phyloP scores from a whole-genome alignment of 2,888 invertebrate species.

The Heliconius cydno region DNA sequence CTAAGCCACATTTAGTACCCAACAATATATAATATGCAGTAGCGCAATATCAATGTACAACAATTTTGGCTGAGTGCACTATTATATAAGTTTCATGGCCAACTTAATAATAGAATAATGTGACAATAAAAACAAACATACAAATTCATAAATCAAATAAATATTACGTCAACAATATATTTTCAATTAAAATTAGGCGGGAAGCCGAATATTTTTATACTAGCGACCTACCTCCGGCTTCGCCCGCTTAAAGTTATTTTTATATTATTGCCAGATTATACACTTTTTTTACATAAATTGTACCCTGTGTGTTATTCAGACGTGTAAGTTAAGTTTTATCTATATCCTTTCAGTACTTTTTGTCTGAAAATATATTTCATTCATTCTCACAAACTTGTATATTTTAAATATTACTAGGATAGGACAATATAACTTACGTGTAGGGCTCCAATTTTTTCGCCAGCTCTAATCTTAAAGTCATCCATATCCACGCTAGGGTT shows the following conservation, averaged over 20 bases:
- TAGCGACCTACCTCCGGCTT: not conserved
- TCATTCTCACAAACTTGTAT: not conserved
- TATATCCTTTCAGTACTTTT: not conserved
- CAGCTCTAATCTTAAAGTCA: slow-evolving; percentile 74
- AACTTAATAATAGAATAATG: slow-evolving; percentile 33
- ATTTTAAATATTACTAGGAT: not conserved
- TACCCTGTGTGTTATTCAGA: not conserved
- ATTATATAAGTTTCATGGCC: slow-evolving; percentile 64
- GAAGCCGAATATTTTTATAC: not conserved
- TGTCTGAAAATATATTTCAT: not conserved
- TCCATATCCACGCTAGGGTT: slow-evolving; percentile 72
- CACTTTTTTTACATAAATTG: not conserved
- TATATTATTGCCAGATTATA: not conserved
- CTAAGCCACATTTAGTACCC: not conserved
- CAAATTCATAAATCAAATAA: slow-evolving; percentile 51
- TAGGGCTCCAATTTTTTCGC: slow-evolving; percentile 77
- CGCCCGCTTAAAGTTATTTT: not conserved
- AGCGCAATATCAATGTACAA: slow-evolving; percentile 29
- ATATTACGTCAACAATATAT: slow-evolving; percentile 47
- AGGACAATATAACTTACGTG: slow-evolving; percentile 67
- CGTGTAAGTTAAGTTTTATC: not conserved
- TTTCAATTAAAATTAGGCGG: slow-evolving; percentile 1
- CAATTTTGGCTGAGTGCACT: slow-evolving; percentile 44
- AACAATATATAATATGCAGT: slow-evolving; percentile 25
- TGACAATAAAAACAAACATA: slow-evolving; percentile 37